These are phyloP conservation scores for Archips xylosteana DNA, from an alignment of 2,888 invertebrate species.

Conservation along the genomic window DNA sequence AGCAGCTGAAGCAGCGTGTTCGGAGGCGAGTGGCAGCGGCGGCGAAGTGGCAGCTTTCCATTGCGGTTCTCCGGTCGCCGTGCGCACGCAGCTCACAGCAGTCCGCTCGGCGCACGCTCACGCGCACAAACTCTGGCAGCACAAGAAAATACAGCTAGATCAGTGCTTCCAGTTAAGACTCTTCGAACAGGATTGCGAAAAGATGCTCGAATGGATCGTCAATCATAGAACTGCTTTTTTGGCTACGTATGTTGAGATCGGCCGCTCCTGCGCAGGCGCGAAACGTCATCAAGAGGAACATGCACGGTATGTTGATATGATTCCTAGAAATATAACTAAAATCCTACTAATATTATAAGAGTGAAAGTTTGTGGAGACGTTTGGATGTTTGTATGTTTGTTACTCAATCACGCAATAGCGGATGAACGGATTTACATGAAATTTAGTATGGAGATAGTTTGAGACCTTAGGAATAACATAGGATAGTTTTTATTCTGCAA, in stretches of 20 bases:
- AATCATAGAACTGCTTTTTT: constrained; percentile 98
- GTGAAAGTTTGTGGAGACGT: too few species aligned
- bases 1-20: constrained; percentile 77
- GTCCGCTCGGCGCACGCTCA: constrained; percentile 96
- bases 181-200: constrained; percentile 99
- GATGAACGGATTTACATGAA: too few species aligned
- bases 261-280: constrained; percentile 95
- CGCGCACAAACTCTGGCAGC: constrained; percentile 97
- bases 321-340: not conserved
- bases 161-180: constrained; percentile 98
- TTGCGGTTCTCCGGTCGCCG: constrained; percentile 89
- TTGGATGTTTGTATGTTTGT: too few species aligned
- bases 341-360: too few species aligned
- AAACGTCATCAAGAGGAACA: constrained; percentile 98
- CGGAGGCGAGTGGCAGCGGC: constrained; percentile 88
- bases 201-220: constrained; percentile 99
- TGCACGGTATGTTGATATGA: constrained; percentile 83
- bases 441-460: too few species aligned
- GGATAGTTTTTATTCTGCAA: too few species aligned
- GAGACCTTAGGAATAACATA: too few species aligned
- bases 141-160: constrained; percentile 96
- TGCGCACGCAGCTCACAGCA: constrained; percentile 93
- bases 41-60: constrained; percentile 90
- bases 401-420: too few species aligned
- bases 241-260: constrained; percentile 98